phyloP scores from a whole-genome alignment of 2,797 vertebrate genomes.

The Tarsius wallacei region DNA sequence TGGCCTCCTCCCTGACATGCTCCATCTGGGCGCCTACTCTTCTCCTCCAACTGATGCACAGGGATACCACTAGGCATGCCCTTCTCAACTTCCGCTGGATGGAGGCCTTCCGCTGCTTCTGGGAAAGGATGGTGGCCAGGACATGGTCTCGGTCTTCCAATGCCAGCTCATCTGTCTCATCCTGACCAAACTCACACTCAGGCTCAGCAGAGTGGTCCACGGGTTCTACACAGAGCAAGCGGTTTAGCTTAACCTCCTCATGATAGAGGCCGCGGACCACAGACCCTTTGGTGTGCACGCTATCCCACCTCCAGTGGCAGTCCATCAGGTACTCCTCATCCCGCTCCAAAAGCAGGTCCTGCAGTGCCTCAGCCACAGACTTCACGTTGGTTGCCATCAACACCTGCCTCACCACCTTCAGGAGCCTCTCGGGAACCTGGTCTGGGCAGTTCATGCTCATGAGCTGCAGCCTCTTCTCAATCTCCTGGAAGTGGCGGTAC shows the following conservation, averaged over 20 bases:
- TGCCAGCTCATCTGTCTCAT: constrained; percentile 82
- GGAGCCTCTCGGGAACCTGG: constrained; percentile 89
- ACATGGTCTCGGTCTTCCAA: constrained; percentile 87
- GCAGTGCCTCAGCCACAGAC: constrained; percentile 87
- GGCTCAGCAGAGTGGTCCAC: constrained; percentile 69
- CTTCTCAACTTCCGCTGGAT: constrained; percentile 84
- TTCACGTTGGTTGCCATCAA: constrained; percentile 60
- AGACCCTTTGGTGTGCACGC: constrained; percentile 77
- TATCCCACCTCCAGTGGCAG: constrained; percentile 92
- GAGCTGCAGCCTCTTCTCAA: constrained; percentile 75
- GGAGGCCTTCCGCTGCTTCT: constrained; percentile 89
- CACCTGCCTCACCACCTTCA: constrained; percentile 84
- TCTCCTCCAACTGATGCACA: constrained; percentile 89
- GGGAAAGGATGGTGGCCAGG: constrained; percentile 88
- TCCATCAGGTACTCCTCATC: constrained; percentile 91
- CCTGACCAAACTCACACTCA: constrained; percentile 82
- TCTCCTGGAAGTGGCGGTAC: constrained; percentile 80
- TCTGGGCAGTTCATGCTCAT: constrained; percentile 77
- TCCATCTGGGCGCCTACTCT: constrained; percentile 73
- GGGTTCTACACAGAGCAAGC: constrained; percentile 77
- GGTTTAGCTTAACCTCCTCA: constrained; percentile 86
- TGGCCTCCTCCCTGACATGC: constrained; percentile 64
- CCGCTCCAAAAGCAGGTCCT: constrained; percentile 88
- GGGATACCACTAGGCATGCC: constrained; percentile 83
- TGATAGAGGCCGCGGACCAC: constrained; percentile 89